Conservation (phyloP, 2,113 vertebrate species). For the Sinocyclocheilus rhinocerous region DNA sequence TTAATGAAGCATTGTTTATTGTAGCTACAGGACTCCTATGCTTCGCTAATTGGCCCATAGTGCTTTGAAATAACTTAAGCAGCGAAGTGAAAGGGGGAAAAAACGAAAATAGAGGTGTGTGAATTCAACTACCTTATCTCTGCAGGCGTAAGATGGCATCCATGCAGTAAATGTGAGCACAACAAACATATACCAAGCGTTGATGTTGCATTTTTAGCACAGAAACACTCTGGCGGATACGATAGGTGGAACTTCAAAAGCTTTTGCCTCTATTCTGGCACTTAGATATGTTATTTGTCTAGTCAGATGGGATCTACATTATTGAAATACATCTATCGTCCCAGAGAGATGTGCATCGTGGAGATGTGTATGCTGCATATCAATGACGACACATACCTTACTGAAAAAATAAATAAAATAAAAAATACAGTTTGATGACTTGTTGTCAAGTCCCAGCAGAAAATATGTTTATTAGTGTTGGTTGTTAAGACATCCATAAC, state of each 20-base stretch:
- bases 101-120: not conserved
- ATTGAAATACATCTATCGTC: not conserved
- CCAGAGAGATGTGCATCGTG: not conserved
- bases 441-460: not conserved
- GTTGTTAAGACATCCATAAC: not conserved
- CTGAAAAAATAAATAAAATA: not conserved
- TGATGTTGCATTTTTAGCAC: not conserved
- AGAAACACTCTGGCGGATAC: not conserved
- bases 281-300: constrained; percentile 5
- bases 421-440: not conserved
- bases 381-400: not conserved
- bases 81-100: not conserved
- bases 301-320: constrained; percentile 18
- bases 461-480: not conserved
- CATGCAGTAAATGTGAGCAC: not conserved
- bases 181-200: not conserved
- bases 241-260: constrained; percentile 16
- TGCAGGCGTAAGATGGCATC: not conserved
- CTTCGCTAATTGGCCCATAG: not conserved
- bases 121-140: not conserved
- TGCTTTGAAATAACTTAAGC: not conserved
- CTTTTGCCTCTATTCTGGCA: not conserved
- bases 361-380: constrained; percentile 1
- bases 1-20: constrained; percentile 27
- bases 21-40: not conserved